phyloP scores from a whole-genome alignment of 2,888 invertebrate species.

The Sarcophaga caerulescens region DNA sequence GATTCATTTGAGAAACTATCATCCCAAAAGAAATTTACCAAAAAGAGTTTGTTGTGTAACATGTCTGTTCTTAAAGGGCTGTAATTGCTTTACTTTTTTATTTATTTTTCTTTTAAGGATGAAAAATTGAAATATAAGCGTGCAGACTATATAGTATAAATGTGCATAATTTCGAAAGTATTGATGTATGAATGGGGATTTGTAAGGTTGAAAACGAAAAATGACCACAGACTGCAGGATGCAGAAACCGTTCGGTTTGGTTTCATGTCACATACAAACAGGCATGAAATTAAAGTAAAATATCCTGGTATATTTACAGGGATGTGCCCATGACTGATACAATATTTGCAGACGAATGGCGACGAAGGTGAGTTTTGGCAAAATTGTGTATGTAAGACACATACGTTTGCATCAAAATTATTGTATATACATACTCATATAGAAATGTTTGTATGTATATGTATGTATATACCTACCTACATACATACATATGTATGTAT shows the following conservation, averaged over 20 bases:
- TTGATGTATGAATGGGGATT: constrained; percentile 12
- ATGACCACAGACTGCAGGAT: constrained; percentile 14
- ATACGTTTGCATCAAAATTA: constrained; percentile 35
- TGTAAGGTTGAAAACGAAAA: neutral
- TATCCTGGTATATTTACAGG: constrained; percentile 18
- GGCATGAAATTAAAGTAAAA: constrained; percentile 21
- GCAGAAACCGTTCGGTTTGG: neutral
- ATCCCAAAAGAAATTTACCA: neutral
- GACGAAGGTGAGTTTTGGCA: constrained; percentile 26
- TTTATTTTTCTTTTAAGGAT: neutral
- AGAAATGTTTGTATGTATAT: neutral
- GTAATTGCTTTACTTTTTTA: no score
- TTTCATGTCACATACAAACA: neutral
- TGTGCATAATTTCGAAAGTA: constrained; percentile 1
- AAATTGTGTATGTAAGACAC: constrained; percentile 3
- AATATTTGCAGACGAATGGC: neutral
- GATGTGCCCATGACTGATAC: neutral
- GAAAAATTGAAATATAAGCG: neutral
- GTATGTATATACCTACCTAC: neutral
- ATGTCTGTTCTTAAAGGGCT: neutral
- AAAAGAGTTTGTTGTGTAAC: neutral
- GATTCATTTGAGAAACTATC: no score
- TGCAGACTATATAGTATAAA: neutral
- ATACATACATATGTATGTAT: constrained; percentile 2
- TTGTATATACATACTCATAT: neutral